These are phyloP conservation scores for Grallaria varia DNA, from an alignment of 2,113 vertebrate genomes.

Conservation along the genomic window DNA sequence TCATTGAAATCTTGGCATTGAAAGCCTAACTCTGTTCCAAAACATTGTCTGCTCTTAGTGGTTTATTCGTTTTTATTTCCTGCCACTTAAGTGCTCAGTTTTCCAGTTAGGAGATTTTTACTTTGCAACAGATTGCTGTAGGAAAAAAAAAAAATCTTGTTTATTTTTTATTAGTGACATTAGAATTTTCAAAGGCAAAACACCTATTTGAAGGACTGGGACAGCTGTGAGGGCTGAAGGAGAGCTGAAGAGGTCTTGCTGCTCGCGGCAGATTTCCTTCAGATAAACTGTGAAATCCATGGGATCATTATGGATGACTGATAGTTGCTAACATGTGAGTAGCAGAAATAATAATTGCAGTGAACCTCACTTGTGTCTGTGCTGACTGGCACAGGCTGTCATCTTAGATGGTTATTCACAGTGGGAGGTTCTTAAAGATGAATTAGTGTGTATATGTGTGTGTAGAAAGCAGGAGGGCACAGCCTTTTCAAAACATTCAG, in stretches of 20 bases:
- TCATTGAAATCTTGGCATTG: background rate
- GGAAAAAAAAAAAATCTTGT: background rate
- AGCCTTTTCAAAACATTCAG: background rate
- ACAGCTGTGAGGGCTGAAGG: conserved; percentile 19
- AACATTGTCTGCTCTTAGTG: background rate
- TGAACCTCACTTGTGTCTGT: background rate
- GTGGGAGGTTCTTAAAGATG: background rate
- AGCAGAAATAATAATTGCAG: background rate
- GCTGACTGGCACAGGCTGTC: background rate
- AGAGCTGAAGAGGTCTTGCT: conserved; percentile 3
- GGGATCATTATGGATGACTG: background rate
- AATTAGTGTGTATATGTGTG: background rate
- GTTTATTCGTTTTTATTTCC: conserved; percentile 7
- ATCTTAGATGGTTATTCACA: background rate
- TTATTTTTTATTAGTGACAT: background rate
- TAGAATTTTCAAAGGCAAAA: background rate
- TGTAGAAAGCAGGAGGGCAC: background rate
- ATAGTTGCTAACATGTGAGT: background rate
- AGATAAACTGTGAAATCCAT: background rate
- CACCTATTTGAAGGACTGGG: background rate
- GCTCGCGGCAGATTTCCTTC: background rate
- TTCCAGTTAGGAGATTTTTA: background rate
- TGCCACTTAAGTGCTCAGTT: background rate
- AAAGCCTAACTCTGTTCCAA: background rate
- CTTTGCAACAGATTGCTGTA: background rate